Evolutionary conservation across 2,797 vertebrate genomes (phyloP), one percentile per base, ranked within the genome.

Genomic region (Sebastes goodei): DNA sequence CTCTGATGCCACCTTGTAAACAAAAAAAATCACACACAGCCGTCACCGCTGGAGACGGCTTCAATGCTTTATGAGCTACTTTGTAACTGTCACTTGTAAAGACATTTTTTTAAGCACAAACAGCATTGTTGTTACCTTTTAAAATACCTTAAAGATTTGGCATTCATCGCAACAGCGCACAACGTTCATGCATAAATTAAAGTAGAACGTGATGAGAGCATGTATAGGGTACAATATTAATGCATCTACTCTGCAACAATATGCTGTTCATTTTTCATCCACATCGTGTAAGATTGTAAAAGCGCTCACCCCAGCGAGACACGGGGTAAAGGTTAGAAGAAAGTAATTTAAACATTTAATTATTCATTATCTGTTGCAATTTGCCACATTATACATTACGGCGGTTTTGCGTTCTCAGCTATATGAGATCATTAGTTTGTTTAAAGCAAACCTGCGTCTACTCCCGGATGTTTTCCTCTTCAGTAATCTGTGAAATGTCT

Each of bases 331-430:
- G 90, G 86, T 85, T 70, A 71, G 76, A 52, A 56, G 56, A 85
- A 83, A 87, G 76, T 83, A 74, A 91, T 88, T 92, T 63, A 81
- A 79, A 80, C 70, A 63, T 88, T 91, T 70, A 76, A 91, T 90
- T 89, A 90, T 88, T 89, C 81, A 91, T 89, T 32, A 83, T 84
- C 49, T n/a, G 6, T 55, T 70, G 55, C 25, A 71, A 53, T 73
- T 78, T 75, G 53, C 71, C 42, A 71, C 67, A 72, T 79, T 32
- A 69, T 74, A 81, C 67, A 69, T 86, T 68, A 30, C 32, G 38
- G 38, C 11, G 27, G 4, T 66, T 80, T 61, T 35, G 63, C 5
- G 29, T 25, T 15, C 71, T 78, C 59, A 2, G 57, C 67, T 76
- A 59, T 35, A 70, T 49, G 62, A 68, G 78, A 52, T 78, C 69